Conservation (phyloP, 35 echinoderm and acorn worm genomes). For the Ptychodera flava region DNA sequence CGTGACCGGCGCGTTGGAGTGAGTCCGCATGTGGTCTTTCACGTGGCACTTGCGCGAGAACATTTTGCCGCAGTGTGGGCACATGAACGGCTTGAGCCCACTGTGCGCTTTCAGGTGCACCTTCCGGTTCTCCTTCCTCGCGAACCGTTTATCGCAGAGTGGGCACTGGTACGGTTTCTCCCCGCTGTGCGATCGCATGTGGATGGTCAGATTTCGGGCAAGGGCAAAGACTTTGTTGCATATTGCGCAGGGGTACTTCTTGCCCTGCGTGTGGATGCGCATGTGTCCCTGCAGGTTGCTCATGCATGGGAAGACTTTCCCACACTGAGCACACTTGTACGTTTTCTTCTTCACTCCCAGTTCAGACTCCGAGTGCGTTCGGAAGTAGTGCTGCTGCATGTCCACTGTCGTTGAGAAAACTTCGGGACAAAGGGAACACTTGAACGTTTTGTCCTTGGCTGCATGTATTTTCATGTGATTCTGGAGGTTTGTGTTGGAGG, state of each 20-base stretch:
- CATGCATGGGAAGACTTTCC: conserved; percentile 73
- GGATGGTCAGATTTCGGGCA: conserved; percentile 76
- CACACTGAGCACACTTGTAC: conserved; percentile 67
- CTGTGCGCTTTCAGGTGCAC: conserved; percentile 92
- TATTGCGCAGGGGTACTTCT: conserved; percentile 74
- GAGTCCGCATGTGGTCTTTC: conserved; percentile 10
- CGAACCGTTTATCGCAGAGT: conserved; percentile 93
- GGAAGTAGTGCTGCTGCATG: conserved; percentile 91
- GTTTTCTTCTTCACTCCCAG: conserved; percentile 40
- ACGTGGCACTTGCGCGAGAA: background rate
- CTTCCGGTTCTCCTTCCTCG: conserved; percentile 80
- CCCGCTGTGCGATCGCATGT: conserved; percentile 93
- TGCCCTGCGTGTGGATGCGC: conserved; percentile 72
- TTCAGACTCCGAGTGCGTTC: conserved; percentile 62
- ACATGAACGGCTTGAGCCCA: conserved; percentile 8
- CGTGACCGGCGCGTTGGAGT: background rate
- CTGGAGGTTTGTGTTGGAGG: conserved; percentile 59
- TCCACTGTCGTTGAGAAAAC: conserved; percentile 71
- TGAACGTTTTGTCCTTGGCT: conserved; percentile 45
- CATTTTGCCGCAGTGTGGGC: background rate
- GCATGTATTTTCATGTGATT: conserved; percentile 78
- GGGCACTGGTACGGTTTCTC: conserved; percentile 92
- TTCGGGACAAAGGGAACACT: conserved; percentile 82
- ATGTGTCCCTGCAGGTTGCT: conserved; percentile 89
- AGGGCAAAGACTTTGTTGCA: conserved; percentile 90